These are phyloP conservation scores for Tragelaphus strepsiceros DNA, from an alignment of 2,113 vertebrate genomes.

Conservation along the genomic window DNA sequence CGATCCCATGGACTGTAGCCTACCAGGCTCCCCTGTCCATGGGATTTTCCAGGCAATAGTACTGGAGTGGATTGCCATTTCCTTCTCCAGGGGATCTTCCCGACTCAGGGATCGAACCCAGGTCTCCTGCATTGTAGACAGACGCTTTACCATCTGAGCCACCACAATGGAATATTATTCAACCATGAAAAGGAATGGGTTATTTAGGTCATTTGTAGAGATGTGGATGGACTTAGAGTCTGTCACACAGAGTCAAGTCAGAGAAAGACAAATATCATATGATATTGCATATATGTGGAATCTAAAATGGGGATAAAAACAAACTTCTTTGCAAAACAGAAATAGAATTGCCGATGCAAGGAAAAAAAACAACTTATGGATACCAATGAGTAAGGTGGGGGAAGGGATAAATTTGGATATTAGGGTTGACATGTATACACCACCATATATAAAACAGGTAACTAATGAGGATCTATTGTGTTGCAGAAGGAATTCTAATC, in stretches of 20 bases:
- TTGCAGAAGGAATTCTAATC: not conserved
- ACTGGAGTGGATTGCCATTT: too few species aligned
- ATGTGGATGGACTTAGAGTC: not conserved
- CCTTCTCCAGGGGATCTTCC: too few species aligned
- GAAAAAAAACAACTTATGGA: not conserved
- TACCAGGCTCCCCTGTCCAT: too few species aligned
- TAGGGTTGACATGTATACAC: not conserved
- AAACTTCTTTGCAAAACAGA: not conserved
- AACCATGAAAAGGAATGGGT: not conserved
- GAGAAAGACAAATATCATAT: not conserved
- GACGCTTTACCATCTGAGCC: too few species aligned
- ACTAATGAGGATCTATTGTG: not conserved
- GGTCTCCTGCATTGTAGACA: too few species aligned
- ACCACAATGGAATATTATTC: not conserved
- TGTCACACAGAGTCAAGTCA: not conserved
- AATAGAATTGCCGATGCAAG: not conserved
- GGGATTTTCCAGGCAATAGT: too few species aligned
- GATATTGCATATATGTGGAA: not conserved
- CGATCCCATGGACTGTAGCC: too few species aligned
- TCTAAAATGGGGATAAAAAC: not conserved
- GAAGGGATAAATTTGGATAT: not conserved
- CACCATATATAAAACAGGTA: not conserved
- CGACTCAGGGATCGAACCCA: too few species aligned
- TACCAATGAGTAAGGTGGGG: not conserved
- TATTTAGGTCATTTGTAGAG: not conserved